Base-by-base conservation (phyloP, 2,888 invertebrate genomes). In the Epinotia demarniana region DNA sequence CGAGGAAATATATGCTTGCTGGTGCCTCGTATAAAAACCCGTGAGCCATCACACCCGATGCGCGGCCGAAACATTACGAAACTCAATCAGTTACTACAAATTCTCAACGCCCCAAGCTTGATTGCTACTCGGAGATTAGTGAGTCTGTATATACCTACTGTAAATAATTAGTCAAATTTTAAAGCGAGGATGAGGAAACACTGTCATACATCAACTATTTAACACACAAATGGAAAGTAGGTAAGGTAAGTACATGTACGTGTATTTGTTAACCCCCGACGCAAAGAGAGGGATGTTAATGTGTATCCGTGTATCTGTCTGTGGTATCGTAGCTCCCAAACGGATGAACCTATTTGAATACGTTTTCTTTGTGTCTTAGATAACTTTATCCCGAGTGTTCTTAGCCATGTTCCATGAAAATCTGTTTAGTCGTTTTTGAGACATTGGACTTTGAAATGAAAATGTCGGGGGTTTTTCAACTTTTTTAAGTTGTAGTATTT, bases 1-100 rank as follows among this genome's bases (percentile, higher is more conserved):
- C 85, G 80, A 85, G 85, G 86, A 89, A 89, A 89, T 88, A 88
- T 87, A 86, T 87, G 76, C 77, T 63, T 77, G 39, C 39, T 39
- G 9, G 39, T 39, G 61, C 85, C 85, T 85, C 82, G 83, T 83
- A 81, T 82, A 82, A 85, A 84, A 82, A 80, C 81, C 74, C 80
- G 79, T 79, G 81, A 81, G 82, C 79, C 79, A 79, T 79, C 81
- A 74, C 80, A 80, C 81, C 58, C 53, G 11, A 53, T 49, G 53
- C 81, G 67, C 55, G 61, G 18, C 80, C 79, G 79, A 83, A 81
- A 79, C 78, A 81, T 82, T 79, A 80, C 81, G 76, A 78, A 77
- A 81, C 80, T 77, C 61, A 76, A 77, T 78, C 76, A 75, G 77
- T 64, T 70, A 33, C 64, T 18, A 19, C 46, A 46, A 46, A 49